A percentile compares a stretch with the other conserved stretches of the same genome.
Evolutionary conservation across 2,113 vertebrate genomes (phyloP).

Genomic region (Aegithalos caudatus): DNA sequence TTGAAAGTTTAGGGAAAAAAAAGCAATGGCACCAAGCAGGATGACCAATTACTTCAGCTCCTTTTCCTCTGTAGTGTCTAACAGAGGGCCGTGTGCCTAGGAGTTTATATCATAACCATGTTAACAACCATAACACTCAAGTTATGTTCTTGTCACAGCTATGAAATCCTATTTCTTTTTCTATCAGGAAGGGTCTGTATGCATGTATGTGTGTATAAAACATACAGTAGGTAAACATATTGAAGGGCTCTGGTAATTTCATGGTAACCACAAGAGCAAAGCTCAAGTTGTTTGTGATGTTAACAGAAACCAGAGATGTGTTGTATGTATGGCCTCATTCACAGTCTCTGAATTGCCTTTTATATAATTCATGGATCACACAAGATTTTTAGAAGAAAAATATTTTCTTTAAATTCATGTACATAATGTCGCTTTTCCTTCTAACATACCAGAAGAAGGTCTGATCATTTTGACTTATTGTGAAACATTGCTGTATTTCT

Average conservation of each 20-base stretch:
- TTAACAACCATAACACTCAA: neutral
- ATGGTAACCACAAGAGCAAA: conserved; percentile 68
- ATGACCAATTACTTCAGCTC: neutral
- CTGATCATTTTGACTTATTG: conserved; percentile 61
- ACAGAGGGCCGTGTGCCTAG: neutral
- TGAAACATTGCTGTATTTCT: conserved; percentile 43
- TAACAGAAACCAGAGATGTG: conserved; percentile 73
- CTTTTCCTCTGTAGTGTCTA: neutral
- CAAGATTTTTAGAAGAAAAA: conserved; percentile 67
- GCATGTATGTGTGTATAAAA: neutral
- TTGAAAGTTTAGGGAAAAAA: neutral
- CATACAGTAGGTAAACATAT: conserved; percentile 53
- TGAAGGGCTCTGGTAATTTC: conserved; percentile 66
- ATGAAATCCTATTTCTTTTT: conserved; percentile 2
- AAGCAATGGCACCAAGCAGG: neutral
- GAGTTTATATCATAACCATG: neutral
- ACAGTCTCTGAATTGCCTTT: conserved; percentile 69
- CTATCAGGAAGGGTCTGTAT: neutral
- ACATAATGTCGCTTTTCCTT: conserved; percentile 56
- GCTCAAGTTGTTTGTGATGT: conserved; percentile 68
- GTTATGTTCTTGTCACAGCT: neutral
- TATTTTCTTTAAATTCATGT: conserved; percentile 67
- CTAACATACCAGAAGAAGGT: conserved; percentile 36
- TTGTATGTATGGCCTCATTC: conserved; percentile 66
- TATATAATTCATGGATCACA: conserved; percentile 66